Base-by-base conservation (phyloP, 2,113 vertebrate genomes). In the Rallus limicola region DNA sequence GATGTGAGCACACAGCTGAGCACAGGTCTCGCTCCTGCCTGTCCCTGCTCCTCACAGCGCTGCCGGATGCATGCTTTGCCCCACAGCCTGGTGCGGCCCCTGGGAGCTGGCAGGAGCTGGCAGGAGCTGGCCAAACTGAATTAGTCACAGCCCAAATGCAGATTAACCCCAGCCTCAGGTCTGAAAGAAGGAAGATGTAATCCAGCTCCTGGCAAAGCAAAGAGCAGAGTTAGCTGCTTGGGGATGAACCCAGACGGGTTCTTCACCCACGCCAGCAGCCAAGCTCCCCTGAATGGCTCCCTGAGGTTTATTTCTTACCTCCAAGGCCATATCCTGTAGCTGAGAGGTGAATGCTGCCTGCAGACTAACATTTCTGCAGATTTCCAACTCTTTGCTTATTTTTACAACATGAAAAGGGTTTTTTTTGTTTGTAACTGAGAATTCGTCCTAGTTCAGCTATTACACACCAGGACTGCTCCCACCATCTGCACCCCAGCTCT, bases 161-260 rank as follows among this genome's bases (percentile, higher is more conserved):
- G 78, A 90, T 82, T 95, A 92, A 94, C 86, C 95, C 44, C 31
- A 91, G 74, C 36, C 59, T 14, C 11, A 60, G 33, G n/a, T 80
- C 23, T 55, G 69, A 5, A 6, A 59, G 77, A 50, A 55, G 52
- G 44, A 75, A 91, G 81, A 81, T 7, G 38, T 81, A 86, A 90
- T 84, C 82, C 8, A 0, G 79, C 11, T 78, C 86, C 70, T 19
- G 50, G 81, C 59, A 78, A 83, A 80, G 12, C 44, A 9, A 23
- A 55, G 69, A 59, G 86, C 72, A 74, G 60, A 62, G 69, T 15
- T 5, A 40, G 48, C 6, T 70, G 33, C 56, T 26, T 17, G 5
- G 40, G 31, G 28, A 34, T 50, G 56, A 85, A 72, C 10, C 56
- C 19, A 3, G 82, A 2, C 25, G 33, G 29, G 83, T 28, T 52